Base-by-base conservation (phyloP, 2,797 vertebrate species). In the Podarcis lilfordi region DNA sequence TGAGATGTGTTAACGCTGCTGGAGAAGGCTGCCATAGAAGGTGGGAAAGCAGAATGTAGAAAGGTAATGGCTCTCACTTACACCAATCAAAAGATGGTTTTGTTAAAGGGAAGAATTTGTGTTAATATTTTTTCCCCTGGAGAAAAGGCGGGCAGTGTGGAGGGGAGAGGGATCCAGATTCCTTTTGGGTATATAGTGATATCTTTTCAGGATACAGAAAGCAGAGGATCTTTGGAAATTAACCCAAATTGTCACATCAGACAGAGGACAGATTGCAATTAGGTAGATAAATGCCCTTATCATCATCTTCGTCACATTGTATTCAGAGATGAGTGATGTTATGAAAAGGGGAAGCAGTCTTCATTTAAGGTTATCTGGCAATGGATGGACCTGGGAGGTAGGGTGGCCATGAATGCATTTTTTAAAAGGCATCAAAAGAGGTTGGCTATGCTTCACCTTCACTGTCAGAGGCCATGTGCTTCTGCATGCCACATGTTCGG, bases 41-140 rank as follows among this genome's bases (percentile, higher is more conserved):
- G 88, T 94, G 92, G 90, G 93, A 93, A 91, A 80, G 91, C 35
- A 68, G 74, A 40, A 32, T 50, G 66, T 59, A 69, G 84, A 69
- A 90, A 96, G 85, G 92, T 93, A 92, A 92, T 89, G 61, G 95
- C 93, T 89, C 88, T 94, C 92, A 91, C 78, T 94, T 94, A 94
- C 91, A 92, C 92, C 94, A 95, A 91, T 94, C 71, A 87, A 90
- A 15, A 6, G 78, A 93, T 91, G 92, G 86, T 90, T 95, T 94
- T 95, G 91, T 96, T 96, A 95, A 95, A 96, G 95, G 91, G 89
- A 92, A 93, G 94, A 95, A 96, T 96, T 97, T 95, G 93, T 80
- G 91, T 91, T 96, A 96, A 96, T 96, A 96, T 95, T 96, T 96
- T 96, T 91, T 95, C 96, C 95, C 93, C 71, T 86, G 76, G 95